A percentile compares a stretch with the other conserved stretches of the same genome.
Conservation (phyloP, 2,888 invertebrate species). For the Drosophila putrida region DNA sequence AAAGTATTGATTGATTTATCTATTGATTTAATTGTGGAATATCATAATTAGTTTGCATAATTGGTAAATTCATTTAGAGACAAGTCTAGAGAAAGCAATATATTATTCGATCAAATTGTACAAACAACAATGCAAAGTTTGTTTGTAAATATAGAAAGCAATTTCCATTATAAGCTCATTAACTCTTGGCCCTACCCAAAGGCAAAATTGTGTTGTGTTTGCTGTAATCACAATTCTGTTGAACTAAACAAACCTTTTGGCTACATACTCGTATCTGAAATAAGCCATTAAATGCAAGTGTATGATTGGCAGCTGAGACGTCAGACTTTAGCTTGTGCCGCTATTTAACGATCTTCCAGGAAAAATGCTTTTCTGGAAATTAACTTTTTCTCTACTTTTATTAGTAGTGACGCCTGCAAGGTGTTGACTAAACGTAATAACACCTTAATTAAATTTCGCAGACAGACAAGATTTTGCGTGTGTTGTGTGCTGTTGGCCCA, state of each 20-base stretch:
- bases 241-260: constrained; percentile 41
- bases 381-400: constrained; percentile 45
- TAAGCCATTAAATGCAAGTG: constrained; percentile 39
- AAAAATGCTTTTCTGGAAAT: constrained; percentile 55
- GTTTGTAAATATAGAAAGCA: constrained; percentile 21
- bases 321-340: constrained; percentile 48
- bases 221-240: constrained; percentile 50
- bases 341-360: constrained; percentile 59
- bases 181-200: constrained; percentile 31
- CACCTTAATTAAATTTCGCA: constrained; percentile 78
- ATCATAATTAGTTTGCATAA: background rate
- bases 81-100: constrained; percentile 4
- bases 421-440: constrained; percentile 76
- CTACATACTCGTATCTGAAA: constrained; percentile 27
- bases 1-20: too few species aligned
- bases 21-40: constrained; percentile 2
- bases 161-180: constrained; percentile 74
- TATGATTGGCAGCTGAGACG: constrained; percentile 15
- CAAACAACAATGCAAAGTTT: constrained; percentile 23
- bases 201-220: constrained; percentile 21
- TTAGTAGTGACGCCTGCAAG: constrained; percentile 63
- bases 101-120: constrained; percentile 27
- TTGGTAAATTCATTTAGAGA: background rate
- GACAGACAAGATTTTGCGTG: constrained; percentile 42
- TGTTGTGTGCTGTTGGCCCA: constrained; percentile 21